A percentile compares a stretch with the other conserved stretches of the same genome.
Conservation (phyloP, 53 echinoderm and acorn worm genomes). For the Paracentrotus lividus region DNA sequence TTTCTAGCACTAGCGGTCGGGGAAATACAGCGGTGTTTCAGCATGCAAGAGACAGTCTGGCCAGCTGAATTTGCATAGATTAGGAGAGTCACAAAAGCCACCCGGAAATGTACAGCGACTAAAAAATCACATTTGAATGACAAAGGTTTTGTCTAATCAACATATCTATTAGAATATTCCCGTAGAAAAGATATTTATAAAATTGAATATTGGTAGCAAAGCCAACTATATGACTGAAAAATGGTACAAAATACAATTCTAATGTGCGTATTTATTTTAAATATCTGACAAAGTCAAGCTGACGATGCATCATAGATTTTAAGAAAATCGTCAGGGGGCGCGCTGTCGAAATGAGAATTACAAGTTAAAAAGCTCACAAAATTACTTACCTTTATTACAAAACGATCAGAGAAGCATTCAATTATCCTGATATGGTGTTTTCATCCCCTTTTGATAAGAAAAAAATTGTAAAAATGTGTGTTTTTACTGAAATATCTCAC, state of each 20-base stretch:
- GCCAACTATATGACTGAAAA: not conserved
- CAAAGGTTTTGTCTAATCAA: not conserved
- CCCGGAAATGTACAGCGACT: not conserved
- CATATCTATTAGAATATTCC: not conserved
- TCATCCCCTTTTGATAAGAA: not conserved
- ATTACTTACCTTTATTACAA: conserved; percentile 39
- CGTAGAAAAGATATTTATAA: not conserved
- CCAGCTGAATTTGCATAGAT: conserved; percentile 14
- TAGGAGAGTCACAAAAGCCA: not conserved
- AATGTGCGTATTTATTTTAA: not conserved
- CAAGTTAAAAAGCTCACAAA: conserved; percentile 16
- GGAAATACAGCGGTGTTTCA: conserved; percentile 32
- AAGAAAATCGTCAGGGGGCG: conserved; percentile 64
- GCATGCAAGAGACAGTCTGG: not conserved
- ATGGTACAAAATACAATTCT: not conserved
- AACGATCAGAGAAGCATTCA: not conserved
- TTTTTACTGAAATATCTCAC: conserved; percentile 49
- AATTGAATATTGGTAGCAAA: not conserved
- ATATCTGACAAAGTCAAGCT: not conserved
- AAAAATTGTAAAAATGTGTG: conserved; percentile 4
- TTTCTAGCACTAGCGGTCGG: conserved; percentile 70
- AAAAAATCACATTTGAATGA: not conserved
- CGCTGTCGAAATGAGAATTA: conserved; percentile 45
- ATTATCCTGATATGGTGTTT: not conserved
- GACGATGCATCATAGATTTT: conserved; percentile 5